Evolutionary conservation across 2,113 vertebrate species (phyloP), one percentile per base, ranked within the genome.

Genomic region (Ascaphus truei): DNA sequence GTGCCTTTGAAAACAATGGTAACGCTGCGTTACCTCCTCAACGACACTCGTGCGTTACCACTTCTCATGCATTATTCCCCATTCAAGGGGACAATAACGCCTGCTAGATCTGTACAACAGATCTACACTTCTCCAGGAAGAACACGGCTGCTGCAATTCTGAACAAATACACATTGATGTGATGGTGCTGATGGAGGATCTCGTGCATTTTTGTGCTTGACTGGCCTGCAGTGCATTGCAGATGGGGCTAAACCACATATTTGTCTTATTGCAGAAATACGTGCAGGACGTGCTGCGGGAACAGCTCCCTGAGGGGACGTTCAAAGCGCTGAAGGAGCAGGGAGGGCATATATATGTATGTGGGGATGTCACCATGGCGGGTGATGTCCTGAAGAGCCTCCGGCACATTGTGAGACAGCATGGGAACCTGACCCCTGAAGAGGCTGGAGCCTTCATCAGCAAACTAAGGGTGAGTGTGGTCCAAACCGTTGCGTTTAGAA

Each of bases 321-420:
- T 94, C 89, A 91, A 76, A 36, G 91, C 90, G 0, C 87, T 99
- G 80, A 91, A 85, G 83, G 95, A 98, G 78, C 92, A 96, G 53
- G 91, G 92, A 2, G 97, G 97, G 34, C 96, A 99, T 85, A 87
- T 99, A 69, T 99, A 98, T 0, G 95, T 99, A 60, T 99, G 97
- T 0, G 97, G 97, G 15, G 96, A 99, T 0, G 97, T 99, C 57
- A 98, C 94, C 31, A 99, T 99, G 97, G 97, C 97, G 0, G 95
- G 96, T 1, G 96, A 99, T 0, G 96, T 99, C 30, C 92, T 99
- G 61, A 98, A 98, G 86, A 91, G 93, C 2, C 37, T 99, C 62
- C 96, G 99, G 82, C 85, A 88, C 73, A 93, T 99, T 68, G 77
- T 93, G 79, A 86, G 89, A 60, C 90, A 94, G 78, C 91, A 98